phyloP scores from a whole-genome alignment of 2,113 vertebrate genomes.

The Mionectes macconnelli region DNA sequence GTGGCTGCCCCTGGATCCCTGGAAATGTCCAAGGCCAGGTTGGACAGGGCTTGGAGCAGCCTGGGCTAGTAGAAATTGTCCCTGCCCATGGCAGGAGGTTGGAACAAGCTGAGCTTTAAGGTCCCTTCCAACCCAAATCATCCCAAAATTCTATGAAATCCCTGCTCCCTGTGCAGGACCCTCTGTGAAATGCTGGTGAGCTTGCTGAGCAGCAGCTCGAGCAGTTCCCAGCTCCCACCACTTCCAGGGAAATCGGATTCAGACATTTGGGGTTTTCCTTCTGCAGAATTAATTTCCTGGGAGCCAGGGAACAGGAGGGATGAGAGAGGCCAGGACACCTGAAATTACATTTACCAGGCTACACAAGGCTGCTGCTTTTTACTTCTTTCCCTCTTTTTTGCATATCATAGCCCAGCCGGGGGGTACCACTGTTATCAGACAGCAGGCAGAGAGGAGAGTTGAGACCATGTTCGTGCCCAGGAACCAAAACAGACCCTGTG shows the following conservation, averaged over 20 bases:
- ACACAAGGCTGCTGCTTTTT: neutral
- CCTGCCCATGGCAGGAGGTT: neutral
- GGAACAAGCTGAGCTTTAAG: neutral
- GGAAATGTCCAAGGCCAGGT: neutral
- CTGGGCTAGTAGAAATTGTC: neutral
- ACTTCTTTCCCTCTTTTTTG: neutral
- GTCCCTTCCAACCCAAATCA: neutral
- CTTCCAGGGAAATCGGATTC: fast-evolving
- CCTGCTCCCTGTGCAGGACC: neutral
- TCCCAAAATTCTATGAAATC: neutral
- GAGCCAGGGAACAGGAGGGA: neutral
- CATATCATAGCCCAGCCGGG: neutral
- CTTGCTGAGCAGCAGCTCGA: neutral
- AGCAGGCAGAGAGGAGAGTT: neutral
- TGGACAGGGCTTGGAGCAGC: neutral
- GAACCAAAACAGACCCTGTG: slow-evolving; percentile 3
- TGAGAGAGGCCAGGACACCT: neutral
- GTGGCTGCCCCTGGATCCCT: neutral
- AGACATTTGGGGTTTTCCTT: neutral
- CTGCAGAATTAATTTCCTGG: neutral
- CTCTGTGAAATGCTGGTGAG: neutral
- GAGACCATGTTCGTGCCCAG: neutral
- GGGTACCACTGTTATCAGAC: neutral
- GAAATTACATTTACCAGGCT: neutral
- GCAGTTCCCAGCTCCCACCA: neutral